phyloP scores from a whole-genome alignment of 2,113 vertebrate species.

The Xiphophorus hellerii region DNA sequence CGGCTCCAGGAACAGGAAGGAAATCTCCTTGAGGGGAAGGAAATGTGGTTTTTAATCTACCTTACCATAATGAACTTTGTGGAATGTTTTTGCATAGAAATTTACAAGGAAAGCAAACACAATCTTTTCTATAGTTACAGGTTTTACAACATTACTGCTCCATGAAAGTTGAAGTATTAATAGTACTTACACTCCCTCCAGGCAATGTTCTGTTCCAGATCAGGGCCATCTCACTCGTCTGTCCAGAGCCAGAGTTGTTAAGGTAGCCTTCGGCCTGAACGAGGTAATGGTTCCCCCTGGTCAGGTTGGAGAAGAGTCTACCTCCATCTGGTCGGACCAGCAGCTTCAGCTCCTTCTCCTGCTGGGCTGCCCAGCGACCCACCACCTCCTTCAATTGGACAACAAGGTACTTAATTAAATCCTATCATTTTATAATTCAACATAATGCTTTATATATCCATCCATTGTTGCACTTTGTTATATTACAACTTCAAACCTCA shows the following conservation, averaged over 20 bases:
- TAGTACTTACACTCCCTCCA: slow-evolving; percentile 86
- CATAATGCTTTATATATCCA: background rate
- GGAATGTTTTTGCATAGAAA: background rate
- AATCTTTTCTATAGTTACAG: background rate
- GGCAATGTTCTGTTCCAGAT: slow-evolving; percentile 89
- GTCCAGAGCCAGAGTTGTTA: slow-evolving; percentile 88
- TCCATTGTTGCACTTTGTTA: background rate
- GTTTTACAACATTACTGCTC: background rate
- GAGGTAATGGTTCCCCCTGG: slow-evolving; percentile 86
- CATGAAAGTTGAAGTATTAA: background rate
- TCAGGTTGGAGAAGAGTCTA: slow-evolving; percentile 85
- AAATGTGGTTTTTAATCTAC: background rate
- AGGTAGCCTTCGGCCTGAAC: slow-evolving; percentile 89
- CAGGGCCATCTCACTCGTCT: slow-evolving; percentile 90
- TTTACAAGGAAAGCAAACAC: background rate
- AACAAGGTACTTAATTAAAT: background rate
- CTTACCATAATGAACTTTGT: background rate
- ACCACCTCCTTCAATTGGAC: slow-evolving; percentile 81
- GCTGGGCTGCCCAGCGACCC: slow-evolving; percentile 88
- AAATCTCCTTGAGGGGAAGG: slow-evolving; percentile 84
- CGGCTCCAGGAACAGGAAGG: slow-evolving; percentile 91
- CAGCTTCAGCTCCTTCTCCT: slow-evolving; percentile 86
- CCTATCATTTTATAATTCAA: background rate
- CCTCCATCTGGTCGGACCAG: slow-evolving; percentile 83
- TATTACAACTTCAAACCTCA: background rate